Base-by-base conservation (phyloP, 2,113 vertebrate species). In the Echinops telfairi region DNA sequence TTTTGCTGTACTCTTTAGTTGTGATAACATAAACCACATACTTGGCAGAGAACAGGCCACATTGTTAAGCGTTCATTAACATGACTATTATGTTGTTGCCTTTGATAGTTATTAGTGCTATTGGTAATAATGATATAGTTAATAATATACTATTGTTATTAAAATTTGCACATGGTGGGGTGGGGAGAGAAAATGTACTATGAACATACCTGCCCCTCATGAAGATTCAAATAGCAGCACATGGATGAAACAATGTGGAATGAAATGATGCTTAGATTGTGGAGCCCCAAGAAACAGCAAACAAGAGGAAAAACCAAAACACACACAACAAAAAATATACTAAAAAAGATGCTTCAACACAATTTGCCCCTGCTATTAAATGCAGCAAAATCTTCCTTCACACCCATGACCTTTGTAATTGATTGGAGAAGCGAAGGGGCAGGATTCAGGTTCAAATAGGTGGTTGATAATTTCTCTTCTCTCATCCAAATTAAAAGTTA, bases 401-500 rank as follows among this genome's bases (percentile, higher is more conserved):
- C 95, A 94, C 93, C 82, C 64, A 31, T 97, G 97, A 97, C 95
- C 92, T 98, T 98, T 96, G 96, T 96, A 97, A 97, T 93, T 97
- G 96, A 96, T 95, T 95, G 96, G 96, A 95, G 97, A 97, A 94
- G 89, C 87, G 89, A 97, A 97, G 96, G 95, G 97, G 94, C 95
- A 96, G 83, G 96, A 97, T 97, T 98, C 96, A 96, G 94, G 94
- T 93, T 96, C 95, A 95, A 91, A 84, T 90, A 96, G 84, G 93
- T 97, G 27, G 97, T 90, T 12, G 19, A 11, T 36, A 8, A 36
- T n/a, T 71, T 79, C 93, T 89, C 95, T 98, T 97, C 68, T 94
- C 94, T 82, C 66, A 93, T 88, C 58, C 84, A 97, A 97, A 97
- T 92, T 92, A 64, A 97, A 96, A 97, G 91, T 89, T 96, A 96